Conservation (phyloP, 2,888 invertebrate genomes). For the Caenorhabditis sp. region DNA sequence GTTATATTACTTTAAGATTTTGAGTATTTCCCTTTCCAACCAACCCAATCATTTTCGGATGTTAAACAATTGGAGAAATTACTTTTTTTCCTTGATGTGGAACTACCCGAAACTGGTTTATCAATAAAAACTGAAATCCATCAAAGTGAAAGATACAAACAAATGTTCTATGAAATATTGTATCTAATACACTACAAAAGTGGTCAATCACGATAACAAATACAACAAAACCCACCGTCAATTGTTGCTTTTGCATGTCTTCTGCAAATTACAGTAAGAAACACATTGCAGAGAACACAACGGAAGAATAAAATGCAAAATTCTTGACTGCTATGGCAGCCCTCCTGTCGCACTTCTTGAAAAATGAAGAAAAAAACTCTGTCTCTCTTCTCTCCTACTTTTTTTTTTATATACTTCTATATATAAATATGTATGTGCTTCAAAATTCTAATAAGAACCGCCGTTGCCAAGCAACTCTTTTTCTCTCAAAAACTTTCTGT, state of each 20-base stretch:
- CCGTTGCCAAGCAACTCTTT: conserved; percentile 28
- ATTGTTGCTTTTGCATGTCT: conserved; percentile 39
- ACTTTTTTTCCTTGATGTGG: too few relatives aligned
- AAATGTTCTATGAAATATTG: not conserved
- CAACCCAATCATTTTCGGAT: too few relatives aligned
- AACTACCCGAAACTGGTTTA: too few relatives aligned
- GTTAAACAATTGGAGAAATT: too few relatives aligned
- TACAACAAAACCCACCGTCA: conserved; percentile 24
- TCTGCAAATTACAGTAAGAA: not conserved
- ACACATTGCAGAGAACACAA: not conserved
- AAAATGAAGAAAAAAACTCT: conserved; percentile 15
- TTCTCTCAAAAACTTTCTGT: not conserved
- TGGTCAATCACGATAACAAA: not conserved
- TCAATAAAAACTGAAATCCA: too few relatives aligned
- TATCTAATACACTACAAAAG: not conserved
- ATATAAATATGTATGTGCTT: conserved; percentile 26
- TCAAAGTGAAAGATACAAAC: too few relatives aligned
- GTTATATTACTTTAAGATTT: too few relatives aligned
- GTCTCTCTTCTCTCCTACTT: conserved; percentile 36
- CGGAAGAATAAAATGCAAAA: not conserved
- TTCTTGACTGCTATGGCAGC: conserved; percentile 15
- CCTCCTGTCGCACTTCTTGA: conserved; percentile 34
- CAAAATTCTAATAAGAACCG: conserved; percentile 24
- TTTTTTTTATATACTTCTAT: conserved; percentile 37
- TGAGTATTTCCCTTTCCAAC: too few relatives aligned